Evolutionary conservation across 2,797 vertebrate genomes (phyloP).

Genomic region (Arnoldichthys spilopterus): DNA sequence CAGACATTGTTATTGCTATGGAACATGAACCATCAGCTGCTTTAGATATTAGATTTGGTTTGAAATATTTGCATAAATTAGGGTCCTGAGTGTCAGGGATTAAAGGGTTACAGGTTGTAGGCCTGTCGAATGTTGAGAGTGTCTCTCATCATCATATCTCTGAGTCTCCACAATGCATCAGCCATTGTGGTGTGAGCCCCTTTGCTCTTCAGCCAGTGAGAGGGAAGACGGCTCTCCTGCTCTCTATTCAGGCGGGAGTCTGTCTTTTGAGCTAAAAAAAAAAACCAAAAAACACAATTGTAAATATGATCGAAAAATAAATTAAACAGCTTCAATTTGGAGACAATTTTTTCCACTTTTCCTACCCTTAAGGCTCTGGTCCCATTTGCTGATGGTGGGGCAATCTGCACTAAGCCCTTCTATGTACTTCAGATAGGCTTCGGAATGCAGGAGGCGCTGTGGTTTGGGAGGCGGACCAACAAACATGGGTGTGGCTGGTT

Average conservation of each 20-base stretch:
- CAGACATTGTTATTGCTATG: constrained; percentile 55
- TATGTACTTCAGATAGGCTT: constrained; percentile 97
- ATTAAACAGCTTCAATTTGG: background rate
- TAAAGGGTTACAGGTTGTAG: constrained; percentile 85
- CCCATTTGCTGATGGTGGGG: constrained; percentile 96
- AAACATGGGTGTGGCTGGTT: constrained; percentile 93
- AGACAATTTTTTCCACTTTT: background rate
- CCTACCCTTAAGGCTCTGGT: constrained; percentile 93
- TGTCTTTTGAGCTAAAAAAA: constrained; percentile 84
- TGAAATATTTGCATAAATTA: constrained; percentile 59
- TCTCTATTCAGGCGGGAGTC: constrained; percentile 94
- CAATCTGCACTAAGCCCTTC: constrained; percentile 95
- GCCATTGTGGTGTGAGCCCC: constrained; percentile 98
- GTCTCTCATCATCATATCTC: constrained; percentile 97
- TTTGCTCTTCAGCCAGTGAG: constrained; percentile 98
- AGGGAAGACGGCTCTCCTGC: constrained; percentile 93
- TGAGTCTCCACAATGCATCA: constrained; percentile 94
- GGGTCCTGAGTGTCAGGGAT: constrained; percentile 57
- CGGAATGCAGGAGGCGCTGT: constrained; percentile 95
- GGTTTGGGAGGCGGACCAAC: constrained; percentile 97
- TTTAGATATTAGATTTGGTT: constrained; percentile 54
- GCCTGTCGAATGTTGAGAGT: constrained; percentile 95
- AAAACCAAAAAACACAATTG: constrained; percentile 23
- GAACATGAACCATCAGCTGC: constrained; percentile 38
- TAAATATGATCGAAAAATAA: background rate